phyloP scores from a whole-genome alignment of 2,888 invertebrate species.

The Acanthosoma haemorrhoidale region DNA sequence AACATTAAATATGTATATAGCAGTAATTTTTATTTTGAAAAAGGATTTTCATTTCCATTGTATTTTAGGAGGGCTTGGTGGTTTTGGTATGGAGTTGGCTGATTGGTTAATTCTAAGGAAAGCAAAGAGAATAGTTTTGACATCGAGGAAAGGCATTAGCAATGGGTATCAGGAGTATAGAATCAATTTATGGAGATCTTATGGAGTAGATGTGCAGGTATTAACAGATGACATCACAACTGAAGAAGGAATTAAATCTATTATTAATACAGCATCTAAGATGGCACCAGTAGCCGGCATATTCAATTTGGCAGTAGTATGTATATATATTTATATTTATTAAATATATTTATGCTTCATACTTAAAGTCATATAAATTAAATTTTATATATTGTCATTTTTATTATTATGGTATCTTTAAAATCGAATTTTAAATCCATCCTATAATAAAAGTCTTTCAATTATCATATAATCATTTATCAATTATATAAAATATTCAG shows the following conservation, averaged over 20 bases:
- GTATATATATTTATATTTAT: no score
- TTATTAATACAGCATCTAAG: slow-evolving; percentile 59
- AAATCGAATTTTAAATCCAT: no score
- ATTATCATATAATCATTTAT: no score
- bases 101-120: slow-evolving; percentile 55
- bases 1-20: no score
- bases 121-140: slow-evolving; percentile 53
- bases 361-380: no score
- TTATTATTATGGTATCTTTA: no score
- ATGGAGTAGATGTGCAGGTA: slow-evolving; percentile 63
- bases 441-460: no score
- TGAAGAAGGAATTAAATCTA: slow-evolving; percentile 60
- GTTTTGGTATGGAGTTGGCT: slow-evolving; percentile 58
- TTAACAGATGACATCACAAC: slow-evolving; percentile 68
- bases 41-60: not conserved
- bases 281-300: slow-evolving; percentile 73
- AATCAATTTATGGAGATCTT: slow-evolving; percentile 58
- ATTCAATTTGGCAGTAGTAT: slow-evolving; percentile 80
- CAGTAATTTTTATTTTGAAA: no score
- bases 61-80: slow-evolving; percentile 53
- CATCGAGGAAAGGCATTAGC: slow-evolving; percentile 53
- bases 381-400: no score
- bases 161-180: slow-evolving; percentile 55
- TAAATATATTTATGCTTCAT: no score
- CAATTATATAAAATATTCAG: no score